A percentile compares a stretch with the other conserved stretches of the same genome.
Conservation (phyloP, 1,140 invertebrate genomes). For the Notospermus geniculatus region DNA sequence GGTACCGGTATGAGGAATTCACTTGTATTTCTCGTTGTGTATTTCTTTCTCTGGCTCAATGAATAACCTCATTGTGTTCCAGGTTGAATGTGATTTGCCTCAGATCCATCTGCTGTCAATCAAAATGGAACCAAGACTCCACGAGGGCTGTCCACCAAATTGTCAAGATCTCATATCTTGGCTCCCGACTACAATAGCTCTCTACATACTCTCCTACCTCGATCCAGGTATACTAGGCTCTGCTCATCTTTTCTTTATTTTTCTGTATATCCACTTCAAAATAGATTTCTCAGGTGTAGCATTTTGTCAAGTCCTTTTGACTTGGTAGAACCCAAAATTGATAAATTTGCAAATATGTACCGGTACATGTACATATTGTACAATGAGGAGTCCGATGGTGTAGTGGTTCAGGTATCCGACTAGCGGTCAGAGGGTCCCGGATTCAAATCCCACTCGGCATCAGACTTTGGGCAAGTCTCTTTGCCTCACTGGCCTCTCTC, state of each 20-base stretch:
- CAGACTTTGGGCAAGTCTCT: too few species aligned
- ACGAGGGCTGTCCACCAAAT: conserved; percentile 57
- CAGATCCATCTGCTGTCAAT: conserved; percentile 58
- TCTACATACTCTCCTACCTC: conserved; percentile 58
- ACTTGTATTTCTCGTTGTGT: conserved; percentile 3
- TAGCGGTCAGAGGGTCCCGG: too few species aligned
- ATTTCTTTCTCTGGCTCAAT: conserved; percentile 1
- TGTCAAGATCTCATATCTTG: conserved; percentile 58
- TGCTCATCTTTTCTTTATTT: too few species aligned
- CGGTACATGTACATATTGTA: neutral
- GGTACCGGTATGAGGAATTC: too few species aligned
- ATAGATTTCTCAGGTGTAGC: too few species aligned
- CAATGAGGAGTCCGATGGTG: conserved; percentile 1
- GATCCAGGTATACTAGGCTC: conserved; percentile 58
- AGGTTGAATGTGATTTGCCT: conserved; percentile 54
- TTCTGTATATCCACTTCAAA: too few species aligned
- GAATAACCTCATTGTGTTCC: conserved; percentile 20
- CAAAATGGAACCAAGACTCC: conserved; percentile 52
- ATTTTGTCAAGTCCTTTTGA: too few species aligned
- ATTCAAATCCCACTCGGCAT: too few species aligned
- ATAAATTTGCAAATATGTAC: too few species aligned
- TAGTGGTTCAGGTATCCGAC: too few species aligned
- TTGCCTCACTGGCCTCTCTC: too few species aligned
- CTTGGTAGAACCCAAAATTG: too few species aligned
- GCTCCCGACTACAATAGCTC: conserved; percentile 55